Evolutionary conservation across 2,797 vertebrate species (phyloP), one percentile per base, ranked within the genome.

Genomic region (Crocidura indochinensis): DNA sequence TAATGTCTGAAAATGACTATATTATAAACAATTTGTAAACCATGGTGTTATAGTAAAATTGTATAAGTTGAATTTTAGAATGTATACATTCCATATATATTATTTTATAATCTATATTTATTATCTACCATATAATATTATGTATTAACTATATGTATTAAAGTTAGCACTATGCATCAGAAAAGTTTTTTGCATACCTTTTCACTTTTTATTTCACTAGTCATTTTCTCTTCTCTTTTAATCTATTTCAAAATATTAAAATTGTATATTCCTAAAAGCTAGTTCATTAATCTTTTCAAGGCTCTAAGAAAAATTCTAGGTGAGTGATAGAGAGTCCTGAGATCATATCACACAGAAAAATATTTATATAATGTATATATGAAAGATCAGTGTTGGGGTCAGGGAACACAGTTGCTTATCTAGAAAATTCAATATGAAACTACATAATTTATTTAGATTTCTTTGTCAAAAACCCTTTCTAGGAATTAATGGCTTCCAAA

Each of bases 401-500:
- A 51, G 44, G 88, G 27, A 94, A 68, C 26, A 84, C n/a, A 84
- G n/a, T 81, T 86, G 17, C 22, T 84, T 38, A n/a, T 87, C 29
- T 88, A 26, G 68, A 88, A 53, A 71, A 78, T 73, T 62, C 75
- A n/a, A 62, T 24, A 90, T 24, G 47, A 92, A 85, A 15, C 15
- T 15, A 67, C 27, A 74, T 47, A 65, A 81, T 95, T 92, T 92
- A 85, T 90, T 87, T 92, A 72, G 80, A 11, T 86, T 31, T 29
- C 20, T 84, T 81, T 26, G 65, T 95, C 78, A 76, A 95, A 93
- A 96, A 78, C 76, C 88, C 79, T 94, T 87, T 92, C 89, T 86
- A 88, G 80, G 90, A 95, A 93, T 22, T 94, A 19, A 29, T 44
- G 79, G 38, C 90, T 90, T 95, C 87, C 82, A 87, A 91, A 88